Conservation (phyloP, 1,140 invertebrate species). For the Calephelis nemesis region DNA sequence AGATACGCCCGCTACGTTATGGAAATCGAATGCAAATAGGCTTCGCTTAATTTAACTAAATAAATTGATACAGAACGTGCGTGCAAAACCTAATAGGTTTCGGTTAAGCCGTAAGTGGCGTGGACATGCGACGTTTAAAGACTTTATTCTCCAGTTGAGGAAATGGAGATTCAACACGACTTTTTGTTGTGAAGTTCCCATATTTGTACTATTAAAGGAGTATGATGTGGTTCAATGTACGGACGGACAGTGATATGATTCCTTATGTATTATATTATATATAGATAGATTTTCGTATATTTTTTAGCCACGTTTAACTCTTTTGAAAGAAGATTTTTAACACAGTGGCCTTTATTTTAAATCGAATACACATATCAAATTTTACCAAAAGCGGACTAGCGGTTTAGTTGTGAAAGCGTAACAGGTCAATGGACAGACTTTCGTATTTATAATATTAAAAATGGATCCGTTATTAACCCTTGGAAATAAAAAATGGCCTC, state of each 20-base stretch:
- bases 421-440: too few species aligned
- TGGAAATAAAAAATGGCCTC: too few species aligned
- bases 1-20: constrained; percentile 69
- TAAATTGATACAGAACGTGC: constrained; percentile 63
- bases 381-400: too few species aligned
- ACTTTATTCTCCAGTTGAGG: constrained; percentile 14
- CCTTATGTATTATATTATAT: too few species aligned
- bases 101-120: constrained; percentile 48
- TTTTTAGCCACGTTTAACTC: too few species aligned
- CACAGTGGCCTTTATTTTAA: too few species aligned
- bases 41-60: constrained; percentile 75
- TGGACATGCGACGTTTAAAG: constrained; percentile 22
- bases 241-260: background rate
- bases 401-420: too few species aligned
- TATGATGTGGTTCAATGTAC: background rate
- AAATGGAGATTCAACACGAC: constrained; percentile 12
- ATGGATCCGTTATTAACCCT: too few species aligned
- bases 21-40: constrained; percentile 78
- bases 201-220: background rate
- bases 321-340: too few species aligned
- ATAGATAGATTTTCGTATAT: too few species aligned
- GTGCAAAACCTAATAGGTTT: constrained; percentile 54
- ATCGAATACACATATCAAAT: too few species aligned
- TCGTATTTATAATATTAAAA: too few species aligned
- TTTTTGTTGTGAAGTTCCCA: constrained; percentile 17